Percentiles rank a stretch among this genome's conserved stretches.
phyloP scores from a whole-genome alignment of 2,888 invertebrate species.

The Tetragonisca angustula region DNA sequence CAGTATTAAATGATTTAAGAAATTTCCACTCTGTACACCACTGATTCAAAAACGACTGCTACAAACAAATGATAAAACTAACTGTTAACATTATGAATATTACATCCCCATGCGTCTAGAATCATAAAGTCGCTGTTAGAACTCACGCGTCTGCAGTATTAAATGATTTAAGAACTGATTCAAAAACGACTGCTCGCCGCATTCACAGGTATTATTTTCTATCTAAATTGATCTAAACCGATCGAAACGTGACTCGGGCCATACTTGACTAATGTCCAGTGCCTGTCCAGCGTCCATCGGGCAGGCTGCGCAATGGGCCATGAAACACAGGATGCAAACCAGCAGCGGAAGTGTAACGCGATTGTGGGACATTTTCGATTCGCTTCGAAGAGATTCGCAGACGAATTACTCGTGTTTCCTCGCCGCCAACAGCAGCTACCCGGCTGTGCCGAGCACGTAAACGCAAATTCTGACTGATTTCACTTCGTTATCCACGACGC shows the following conservation, averaged over 20 bases:
- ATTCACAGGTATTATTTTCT: too few relatives aligned
- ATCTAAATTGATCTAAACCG: neutral
- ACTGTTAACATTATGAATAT: too few relatives aligned
- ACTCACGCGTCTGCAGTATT: too few relatives aligned
- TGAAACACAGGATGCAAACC: conserved; percentile 46
- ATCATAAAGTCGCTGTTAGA: too few relatives aligned
- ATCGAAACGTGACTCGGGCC: neutral
- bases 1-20: too few relatives aligned
- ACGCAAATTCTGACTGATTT: conserved; percentile 49
- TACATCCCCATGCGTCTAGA: too few relatives aligned
- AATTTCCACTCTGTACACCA: too few relatives aligned
- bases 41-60: neutral
- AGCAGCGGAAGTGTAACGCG: conserved; percentile 37
- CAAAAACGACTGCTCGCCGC: neutral
- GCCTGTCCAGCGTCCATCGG: conserved; percentile 54
- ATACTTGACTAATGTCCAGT: conserved; percentile 63
- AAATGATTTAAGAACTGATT: too few relatives aligned
- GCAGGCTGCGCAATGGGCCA: conserved; percentile 47
- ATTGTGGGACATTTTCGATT: conserved; percentile 43
- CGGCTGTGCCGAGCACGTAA: neutral
- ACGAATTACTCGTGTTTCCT: neutral
- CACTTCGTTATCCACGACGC: conserved; percentile 56
- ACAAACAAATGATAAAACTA: too few relatives aligned
- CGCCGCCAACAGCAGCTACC: conserved; percentile 6
- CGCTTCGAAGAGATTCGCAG: neutral